Evolutionary conservation across 1,140 invertebrate genomes (phyloP).

Genomic region (Grapholita molesta): DNA sequence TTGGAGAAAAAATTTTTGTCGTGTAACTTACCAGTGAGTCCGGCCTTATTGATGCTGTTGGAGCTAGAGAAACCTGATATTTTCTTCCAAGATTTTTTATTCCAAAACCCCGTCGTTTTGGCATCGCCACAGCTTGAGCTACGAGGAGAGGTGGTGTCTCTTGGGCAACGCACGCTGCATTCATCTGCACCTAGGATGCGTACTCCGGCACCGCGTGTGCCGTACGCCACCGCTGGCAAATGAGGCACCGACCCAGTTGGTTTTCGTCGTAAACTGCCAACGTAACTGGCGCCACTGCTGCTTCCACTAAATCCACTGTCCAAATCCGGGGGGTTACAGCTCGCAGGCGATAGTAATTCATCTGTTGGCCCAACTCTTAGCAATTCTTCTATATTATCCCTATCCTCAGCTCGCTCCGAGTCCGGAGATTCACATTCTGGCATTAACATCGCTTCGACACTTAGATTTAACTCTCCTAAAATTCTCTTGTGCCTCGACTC

Average conservation of each 20-base stretch:
- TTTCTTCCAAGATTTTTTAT: constrained; percentile 87
- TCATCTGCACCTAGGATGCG: constrained; percentile 66
- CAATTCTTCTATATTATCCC: constrained; percentile 82
- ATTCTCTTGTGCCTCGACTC: constrained; percentile 88
- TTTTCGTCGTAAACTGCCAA: constrained; percentile 80
- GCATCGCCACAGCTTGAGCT: constrained; percentile 74
- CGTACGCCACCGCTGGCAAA: constrained; percentile 75
- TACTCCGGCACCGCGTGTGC: constrained; percentile 65
- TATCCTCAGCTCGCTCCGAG: constrained; percentile 73
- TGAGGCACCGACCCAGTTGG: constrained; percentile 75
- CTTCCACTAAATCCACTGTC: constrained; percentile 90
- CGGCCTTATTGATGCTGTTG: constrained; percentile 82
- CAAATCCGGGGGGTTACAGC: constrained; percentile 83
- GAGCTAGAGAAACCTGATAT: constrained; percentile 84
- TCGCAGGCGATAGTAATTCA: constrained; percentile 83
- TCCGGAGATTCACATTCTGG: constrained; percentile 79
- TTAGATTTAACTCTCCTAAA: constrained; percentile 90
- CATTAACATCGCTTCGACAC: constrained; percentile 93
- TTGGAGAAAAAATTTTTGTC: background rate
- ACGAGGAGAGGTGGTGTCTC: constrained; percentile 55
- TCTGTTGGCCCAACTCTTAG: constrained; percentile 85
- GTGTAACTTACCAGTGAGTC: constrained; percentile 78
- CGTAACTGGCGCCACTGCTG: constrained; percentile 87
- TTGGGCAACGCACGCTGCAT: constrained; percentile 53
- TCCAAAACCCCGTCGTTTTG: constrained; percentile 81